Evolutionary conservation across 2,888 invertebrate genomes (phyloP).

Genomic region (Pecten maximus): DNA sequence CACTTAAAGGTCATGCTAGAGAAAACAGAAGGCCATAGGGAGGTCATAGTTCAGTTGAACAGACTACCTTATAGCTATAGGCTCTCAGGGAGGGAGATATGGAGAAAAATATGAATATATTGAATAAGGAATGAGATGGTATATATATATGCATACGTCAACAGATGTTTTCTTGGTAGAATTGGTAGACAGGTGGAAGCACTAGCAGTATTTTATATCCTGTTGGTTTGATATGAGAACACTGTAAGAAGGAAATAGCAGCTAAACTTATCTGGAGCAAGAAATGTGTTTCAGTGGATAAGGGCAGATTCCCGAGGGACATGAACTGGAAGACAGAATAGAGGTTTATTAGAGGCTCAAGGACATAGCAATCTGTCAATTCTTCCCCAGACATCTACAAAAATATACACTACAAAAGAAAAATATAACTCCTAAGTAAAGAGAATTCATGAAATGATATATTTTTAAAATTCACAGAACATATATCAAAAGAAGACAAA

Average conservation of each 20-base stretch:
- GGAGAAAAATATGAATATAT: background rate
- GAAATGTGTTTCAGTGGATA: background rate
- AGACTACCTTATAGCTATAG: background rate
- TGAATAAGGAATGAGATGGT: background rate
- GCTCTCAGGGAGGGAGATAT: background rate
- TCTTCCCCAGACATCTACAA: constrained; percentile 14
- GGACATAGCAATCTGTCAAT: background rate
- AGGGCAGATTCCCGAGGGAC: background rate
- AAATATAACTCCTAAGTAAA: background rate
- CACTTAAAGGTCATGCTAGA: background rate
- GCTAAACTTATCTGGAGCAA: background rate
- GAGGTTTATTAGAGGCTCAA: background rate
- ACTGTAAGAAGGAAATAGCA: background rate
- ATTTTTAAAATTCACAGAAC: background rate
- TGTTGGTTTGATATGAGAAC: background rate
- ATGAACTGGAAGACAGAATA: background rate
- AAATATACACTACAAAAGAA: background rate
- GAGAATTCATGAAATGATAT: background rate
- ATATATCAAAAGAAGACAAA: background rate
- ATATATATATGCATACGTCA: background rate
- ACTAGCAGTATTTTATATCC: background rate
- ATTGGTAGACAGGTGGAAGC: background rate
- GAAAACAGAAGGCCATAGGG: background rate
- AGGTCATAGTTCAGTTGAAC: background rate
- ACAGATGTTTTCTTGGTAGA: background rate